Percentiles rank a stretch among this genome's conserved stretches.
Conservation (phyloP, 2,888 invertebrate genomes). For the Lithophane socia region DNA sequence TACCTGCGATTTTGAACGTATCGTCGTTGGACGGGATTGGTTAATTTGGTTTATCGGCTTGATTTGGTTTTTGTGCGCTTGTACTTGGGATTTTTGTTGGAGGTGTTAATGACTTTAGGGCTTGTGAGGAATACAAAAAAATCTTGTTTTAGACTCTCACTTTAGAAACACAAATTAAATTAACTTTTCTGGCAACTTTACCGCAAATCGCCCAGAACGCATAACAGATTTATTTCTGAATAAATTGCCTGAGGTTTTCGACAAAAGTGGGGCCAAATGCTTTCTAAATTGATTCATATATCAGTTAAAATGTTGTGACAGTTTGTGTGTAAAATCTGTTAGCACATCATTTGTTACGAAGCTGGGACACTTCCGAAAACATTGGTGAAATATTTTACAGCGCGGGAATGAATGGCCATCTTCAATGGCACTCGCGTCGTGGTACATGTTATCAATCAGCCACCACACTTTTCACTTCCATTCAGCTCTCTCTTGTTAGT, state of each 20-base stretch:
- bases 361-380: conserved; percentile 64
- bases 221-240: conserved; percentile 19
- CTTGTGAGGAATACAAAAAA: not conserved
- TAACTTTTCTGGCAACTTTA: not conserved
- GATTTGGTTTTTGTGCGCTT: conserved; percentile 35
- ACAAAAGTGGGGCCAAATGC: conserved; percentile 32
- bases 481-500: conserved; percentile 56
- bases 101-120: conserved; percentile 42
- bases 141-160: not conserved
- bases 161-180: conserved; percentile 15
- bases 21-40: conserved; percentile 62
- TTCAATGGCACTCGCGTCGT: conserved; percentile 49
- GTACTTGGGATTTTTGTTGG: conserved; percentile 45
- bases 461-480: conserved; percentile 70
- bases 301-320: conserved; percentile 58
- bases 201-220: conserved; percentile 10
- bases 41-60: conserved; percentile 62
- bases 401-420: conserved; percentile 64
- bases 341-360: conserved; percentile 67
- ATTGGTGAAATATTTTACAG: conserved; percentile 71
- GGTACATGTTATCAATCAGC: conserved; percentile 75
- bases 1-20: conserved; percentile 68
- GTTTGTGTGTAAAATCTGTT: conserved; percentile 66
- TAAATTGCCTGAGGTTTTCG: conserved; percentile 26
- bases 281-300: conserved; percentile 43